Evolutionary conservation across 2,113 vertebrate species (phyloP).

Genomic region (Syngnathus floridae): DNA sequence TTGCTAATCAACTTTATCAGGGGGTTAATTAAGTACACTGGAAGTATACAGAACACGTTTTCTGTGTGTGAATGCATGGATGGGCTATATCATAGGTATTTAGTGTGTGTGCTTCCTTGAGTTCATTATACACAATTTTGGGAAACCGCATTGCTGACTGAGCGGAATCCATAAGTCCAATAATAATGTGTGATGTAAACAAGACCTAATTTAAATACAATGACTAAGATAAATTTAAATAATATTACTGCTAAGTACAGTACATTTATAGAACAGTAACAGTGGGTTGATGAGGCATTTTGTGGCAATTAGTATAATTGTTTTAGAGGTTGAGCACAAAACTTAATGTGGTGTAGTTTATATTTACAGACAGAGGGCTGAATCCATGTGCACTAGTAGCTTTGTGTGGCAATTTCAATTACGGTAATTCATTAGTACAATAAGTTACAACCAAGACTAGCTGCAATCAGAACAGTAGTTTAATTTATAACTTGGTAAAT

Average conservation of each 20-base stretch:
- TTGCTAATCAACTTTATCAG: constrained; percentile 55
- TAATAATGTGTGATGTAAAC: neutral
- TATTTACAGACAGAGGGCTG: neutral
- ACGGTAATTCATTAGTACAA: neutral
- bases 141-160: constrained; percentile 10
- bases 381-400: neutral
- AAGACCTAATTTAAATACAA: neutral
- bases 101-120: neutral
- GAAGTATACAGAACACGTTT: constrained; percentile 27
- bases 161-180: too few relatives aligned
- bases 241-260: neutral
- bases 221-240: neutral
- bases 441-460: neutral
- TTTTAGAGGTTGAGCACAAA: neutral
- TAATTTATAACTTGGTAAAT: neutral
- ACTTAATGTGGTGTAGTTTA: neutral
- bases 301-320: neutral
- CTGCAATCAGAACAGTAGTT: too few relatives aligned
- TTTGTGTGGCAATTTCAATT: neutral
- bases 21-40: constrained; percentile 47
- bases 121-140: constrained; percentile 15
- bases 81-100: neutral
- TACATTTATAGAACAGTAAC: neutral
- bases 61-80: constrained; percentile 24
- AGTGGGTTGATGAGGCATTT: constrained; percentile 7